Evolutionary conservation across 2,797 vertebrate species (phyloP).

Genomic region (Pitangus sulphuratus): DNA sequence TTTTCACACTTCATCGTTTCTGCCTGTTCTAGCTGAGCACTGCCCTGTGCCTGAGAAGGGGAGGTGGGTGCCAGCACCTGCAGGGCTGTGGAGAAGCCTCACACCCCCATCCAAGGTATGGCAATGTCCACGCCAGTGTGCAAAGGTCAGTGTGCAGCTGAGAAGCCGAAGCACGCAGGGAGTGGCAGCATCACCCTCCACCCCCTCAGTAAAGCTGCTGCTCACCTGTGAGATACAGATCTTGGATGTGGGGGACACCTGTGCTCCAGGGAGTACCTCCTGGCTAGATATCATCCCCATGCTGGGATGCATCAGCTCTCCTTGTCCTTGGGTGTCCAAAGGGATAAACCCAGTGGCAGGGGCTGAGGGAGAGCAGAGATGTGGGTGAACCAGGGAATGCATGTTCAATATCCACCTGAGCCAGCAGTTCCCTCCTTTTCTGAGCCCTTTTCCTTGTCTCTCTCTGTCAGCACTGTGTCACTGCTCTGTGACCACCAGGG

Average conservation of each 20-base stretch:
- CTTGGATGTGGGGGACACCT: background rate
- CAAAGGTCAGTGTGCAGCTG: accelerated
- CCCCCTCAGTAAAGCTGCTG: background rate
- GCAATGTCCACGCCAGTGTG: background rate
- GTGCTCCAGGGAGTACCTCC: background rate
- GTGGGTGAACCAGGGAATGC: background rate
- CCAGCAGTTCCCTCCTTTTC: background rate
- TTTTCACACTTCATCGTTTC: background rate
- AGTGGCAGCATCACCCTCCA: background rate
- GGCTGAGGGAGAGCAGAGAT: background rate
- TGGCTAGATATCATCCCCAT: background rate
- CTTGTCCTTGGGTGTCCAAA: background rate
- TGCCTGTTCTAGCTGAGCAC: background rate
- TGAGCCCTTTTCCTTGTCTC: background rate
- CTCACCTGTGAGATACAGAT: accelerated
- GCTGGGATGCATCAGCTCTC: background rate
- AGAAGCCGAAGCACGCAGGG: accelerated
- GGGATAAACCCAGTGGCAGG: too few species aligned
- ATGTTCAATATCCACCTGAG: background rate
- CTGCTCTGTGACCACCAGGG: background rate
- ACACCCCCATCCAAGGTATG: background rate
- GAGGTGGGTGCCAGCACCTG: accelerated
- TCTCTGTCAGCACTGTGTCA: background rate
- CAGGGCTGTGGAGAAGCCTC: background rate
- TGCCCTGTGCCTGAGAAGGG: background rate